Evolutionary conservation across 2,113 vertebrate species (phyloP), one percentile per base, ranked within the genome.

Genomic region (Pogonocichla stellata): DNA sequence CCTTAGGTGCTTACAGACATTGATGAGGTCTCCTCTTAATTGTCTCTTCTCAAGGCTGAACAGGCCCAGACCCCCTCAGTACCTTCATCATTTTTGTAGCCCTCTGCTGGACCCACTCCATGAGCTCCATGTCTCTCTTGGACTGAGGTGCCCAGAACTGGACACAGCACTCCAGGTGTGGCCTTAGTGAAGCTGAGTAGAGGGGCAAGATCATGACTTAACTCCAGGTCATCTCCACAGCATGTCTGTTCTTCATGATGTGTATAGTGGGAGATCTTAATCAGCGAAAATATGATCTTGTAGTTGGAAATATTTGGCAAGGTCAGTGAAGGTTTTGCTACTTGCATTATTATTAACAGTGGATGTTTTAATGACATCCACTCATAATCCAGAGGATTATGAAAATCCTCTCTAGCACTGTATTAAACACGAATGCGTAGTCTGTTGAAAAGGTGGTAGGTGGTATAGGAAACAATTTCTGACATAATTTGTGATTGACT

Each of bases 1-100:
- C 61, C 61, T 60, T 51, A 25, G 38, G 29, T 53, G 45, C 19
- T 53, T 25, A n/a, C 2, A 28, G n/a, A 16, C 13, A 12, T 2
- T 45, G 28, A 24, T 74, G 45, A 53, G 13, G 7, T 66, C 12
- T 15, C 22, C 43, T 80, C 26, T 73, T 9, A 33, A 12, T 10
- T 0, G 0, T 51, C 26, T 81, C 24, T 67, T 74, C 61, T 60
- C 1, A 0, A 38, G 38, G n/a, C 48, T 71, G 56, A 54, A 14
- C 47, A 45, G 33, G 26, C 43, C 14, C 26, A 73, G 51, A 20
- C 12, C 31, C 34, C 36, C 28, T 73, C 33, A 29, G 43, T 38
- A 26, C 31, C 20, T 50, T 43, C 16, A 24, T 26, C 6, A 25
- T 29, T 65, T 58, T 57, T 38, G 15, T 65, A 65, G 22, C 10